phyloP scores from a whole-genome alignment of 2,797 vertebrate species.

The Triplophysa yarkandensis region DNA sequence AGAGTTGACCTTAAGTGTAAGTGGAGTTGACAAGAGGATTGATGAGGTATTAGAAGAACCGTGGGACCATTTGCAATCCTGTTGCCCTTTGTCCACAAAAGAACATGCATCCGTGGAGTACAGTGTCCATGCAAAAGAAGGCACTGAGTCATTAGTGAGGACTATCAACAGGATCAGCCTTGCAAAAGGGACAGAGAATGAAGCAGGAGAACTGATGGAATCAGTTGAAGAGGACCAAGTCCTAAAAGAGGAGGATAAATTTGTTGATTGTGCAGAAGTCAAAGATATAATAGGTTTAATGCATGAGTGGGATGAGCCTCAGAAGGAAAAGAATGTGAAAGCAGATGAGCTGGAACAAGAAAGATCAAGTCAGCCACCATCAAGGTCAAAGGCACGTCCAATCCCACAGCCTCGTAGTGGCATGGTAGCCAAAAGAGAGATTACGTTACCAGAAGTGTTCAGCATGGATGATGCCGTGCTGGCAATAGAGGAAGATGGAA shows the following conservation, averaged over 20 bases:
- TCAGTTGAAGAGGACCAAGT: slow-evolving; percentile 55
- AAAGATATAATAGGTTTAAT: slow-evolving; percentile 29
- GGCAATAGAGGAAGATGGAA: slow-evolving; percentile 67
- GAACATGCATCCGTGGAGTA: slow-evolving; percentile 74
- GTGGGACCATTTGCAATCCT: slow-evolving; percentile 72
- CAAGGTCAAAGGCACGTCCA: slow-evolving; percentile 67
- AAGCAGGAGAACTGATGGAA: slow-evolving; percentile 26
- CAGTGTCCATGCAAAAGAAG: slow-evolving; percentile 81
- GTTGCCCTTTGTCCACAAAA: slow-evolving; percentile 48
- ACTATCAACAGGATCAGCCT: slow-evolving; percentile 78
- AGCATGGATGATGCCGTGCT: slow-evolving; percentile 63
- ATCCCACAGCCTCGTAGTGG: slow-evolving; percentile 73
- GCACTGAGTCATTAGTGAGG: slow-evolving; percentile 83
- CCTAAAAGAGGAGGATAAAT: slow-evolving; percentile 49
- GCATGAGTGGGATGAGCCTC: slow-evolving; percentile 39
- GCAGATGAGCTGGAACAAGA: slow-evolving; percentile 43
- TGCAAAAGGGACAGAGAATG: slow-evolving; percentile 69
- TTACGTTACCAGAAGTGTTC: slow-evolving; percentile 70
- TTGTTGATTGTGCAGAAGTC: slow-evolving; percentile 39
- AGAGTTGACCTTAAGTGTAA: slow-evolving; percentile 61
- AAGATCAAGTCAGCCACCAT: slow-evolving; percentile 57
- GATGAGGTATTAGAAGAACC: slow-evolving; percentile 57
- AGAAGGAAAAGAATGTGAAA: slow-evolving; percentile 35
- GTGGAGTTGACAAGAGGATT: slow-evolving; percentile 75
- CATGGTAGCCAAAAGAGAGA: slow-evolving; percentile 77